Evolutionary conservation across 2,797 vertebrate species (phyloP).

Genomic region (Heterohyrax brucei): DNA sequence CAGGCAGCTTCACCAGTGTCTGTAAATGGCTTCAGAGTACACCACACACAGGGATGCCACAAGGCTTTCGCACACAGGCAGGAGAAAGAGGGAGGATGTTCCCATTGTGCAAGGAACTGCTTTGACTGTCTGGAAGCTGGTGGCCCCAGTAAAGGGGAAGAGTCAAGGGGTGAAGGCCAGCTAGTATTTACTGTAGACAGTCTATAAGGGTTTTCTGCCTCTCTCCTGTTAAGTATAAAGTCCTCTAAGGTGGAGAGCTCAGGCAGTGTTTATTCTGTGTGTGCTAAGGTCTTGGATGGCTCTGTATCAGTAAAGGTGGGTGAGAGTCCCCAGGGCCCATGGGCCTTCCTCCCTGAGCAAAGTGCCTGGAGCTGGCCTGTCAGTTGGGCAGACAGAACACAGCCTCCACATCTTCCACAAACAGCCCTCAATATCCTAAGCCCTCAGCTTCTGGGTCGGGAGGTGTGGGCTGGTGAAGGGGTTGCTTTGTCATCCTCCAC

Average conservation of each 20-base stretch:
- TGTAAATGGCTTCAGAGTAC: not conserved
- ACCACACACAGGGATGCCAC: accelerated
- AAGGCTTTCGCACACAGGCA: not conserved
- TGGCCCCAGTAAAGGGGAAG: not conserved
- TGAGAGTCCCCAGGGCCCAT: too few species aligned
- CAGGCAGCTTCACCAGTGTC: not conserved
- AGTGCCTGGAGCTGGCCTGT: too few species aligned
- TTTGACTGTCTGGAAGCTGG: not conserved
- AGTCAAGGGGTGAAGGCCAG: not conserved
- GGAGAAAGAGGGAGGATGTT: not conserved
- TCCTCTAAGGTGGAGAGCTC: not conserved
- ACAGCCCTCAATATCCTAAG: too few species aligned
- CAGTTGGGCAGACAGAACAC: too few species aligned
- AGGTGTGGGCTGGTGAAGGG: too few species aligned
- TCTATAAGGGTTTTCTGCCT: not conserved
- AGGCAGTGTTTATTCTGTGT: not conserved
- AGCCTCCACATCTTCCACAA: too few species aligned
- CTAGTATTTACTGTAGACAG: too few species aligned
- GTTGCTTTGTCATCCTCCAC: too few species aligned
- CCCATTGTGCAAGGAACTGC: not conserved
- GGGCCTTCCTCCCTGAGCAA: too few species aligned
- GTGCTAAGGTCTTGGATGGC: not conserved
- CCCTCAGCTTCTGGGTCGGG: too few species aligned
- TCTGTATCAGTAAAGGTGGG: too few species aligned
- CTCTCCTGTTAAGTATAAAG: not conserved